These are phyloP conservation scores for Solenopsis fugax DNA, from an alignment of 1,140 invertebrate genomes.

Conservation along the genomic window DNA sequence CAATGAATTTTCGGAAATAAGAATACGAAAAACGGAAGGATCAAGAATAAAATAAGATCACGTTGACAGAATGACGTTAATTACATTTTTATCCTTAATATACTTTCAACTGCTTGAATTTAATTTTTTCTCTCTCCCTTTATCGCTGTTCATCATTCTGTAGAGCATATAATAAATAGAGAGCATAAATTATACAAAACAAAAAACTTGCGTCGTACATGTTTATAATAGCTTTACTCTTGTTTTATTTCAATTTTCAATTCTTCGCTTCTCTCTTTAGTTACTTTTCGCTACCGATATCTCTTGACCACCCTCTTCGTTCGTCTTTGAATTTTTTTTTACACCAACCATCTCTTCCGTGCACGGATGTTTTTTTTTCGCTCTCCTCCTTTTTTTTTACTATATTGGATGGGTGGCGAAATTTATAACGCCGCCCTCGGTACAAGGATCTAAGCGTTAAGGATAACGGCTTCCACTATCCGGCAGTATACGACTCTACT, in stretches of 20 bases:
- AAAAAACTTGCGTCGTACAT: constrained; percentile 15
- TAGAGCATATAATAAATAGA: too few relatives aligned
- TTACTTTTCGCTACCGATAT: neutral
- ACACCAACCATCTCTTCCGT: neutral
- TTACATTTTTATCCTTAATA: constrained; percentile 66
- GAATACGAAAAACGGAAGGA: constrained; percentile 13
- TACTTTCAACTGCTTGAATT: constrained; percentile 21
- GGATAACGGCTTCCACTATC: constrained; percentile 73
- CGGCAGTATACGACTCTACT: constrained; percentile 67
- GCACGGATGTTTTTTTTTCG: neutral
- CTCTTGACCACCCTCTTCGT: neutral
- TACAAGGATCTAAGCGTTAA: constrained; percentile 74
- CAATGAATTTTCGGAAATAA: neutral
- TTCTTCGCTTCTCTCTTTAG: neutral
- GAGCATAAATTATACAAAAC: neutral
- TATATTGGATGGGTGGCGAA: constrained; percentile 34
- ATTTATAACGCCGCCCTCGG: constrained; percentile 75
- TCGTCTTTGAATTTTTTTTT: constrained; percentile 4
- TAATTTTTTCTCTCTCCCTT: constrained; percentile 1
- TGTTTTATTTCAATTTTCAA: constrained; percentile 24
- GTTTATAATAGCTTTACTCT: constrained; percentile 14
- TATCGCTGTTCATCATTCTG: neutral
- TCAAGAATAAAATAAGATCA: constrained; percentile 39
- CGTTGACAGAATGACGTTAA: constrained; percentile 61
- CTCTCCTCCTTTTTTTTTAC: constrained; percentile 40